Conservation (phyloP, 2,113 vertebrate genomes). For the Piprites chloris region DNA sequence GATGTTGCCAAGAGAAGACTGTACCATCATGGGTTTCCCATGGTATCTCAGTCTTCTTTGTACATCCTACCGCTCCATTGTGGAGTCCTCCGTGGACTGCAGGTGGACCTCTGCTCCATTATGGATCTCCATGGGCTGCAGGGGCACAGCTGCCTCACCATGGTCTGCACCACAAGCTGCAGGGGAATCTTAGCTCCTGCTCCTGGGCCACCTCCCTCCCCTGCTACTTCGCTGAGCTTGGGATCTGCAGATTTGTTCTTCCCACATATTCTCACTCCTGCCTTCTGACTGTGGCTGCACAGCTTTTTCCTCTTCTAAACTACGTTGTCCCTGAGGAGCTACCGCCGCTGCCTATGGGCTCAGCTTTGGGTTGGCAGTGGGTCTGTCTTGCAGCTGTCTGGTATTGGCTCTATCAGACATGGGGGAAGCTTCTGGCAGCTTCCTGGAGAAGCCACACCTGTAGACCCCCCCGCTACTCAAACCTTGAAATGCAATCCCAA, state of each 20-base stretch:
- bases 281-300: neutral
- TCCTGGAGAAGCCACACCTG: neutral
- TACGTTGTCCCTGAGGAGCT: neutral
- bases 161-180: fast-evolving
- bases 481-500: neutral
- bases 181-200: neutral
- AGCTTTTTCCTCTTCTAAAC: neutral
- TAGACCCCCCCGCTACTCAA: neutral
- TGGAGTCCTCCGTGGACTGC: neutral
- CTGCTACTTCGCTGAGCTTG: neutral
- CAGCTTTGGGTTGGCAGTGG: neutral
- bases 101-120: neutral
- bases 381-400: neutral
- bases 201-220: fast-evolving
- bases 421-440: neutral
- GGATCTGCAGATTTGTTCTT: neutral
- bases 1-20: neutral
- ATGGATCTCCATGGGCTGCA: neutral
- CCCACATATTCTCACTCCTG: neutral
- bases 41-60: neutral
- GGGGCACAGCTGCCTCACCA: neutral
- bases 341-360: neutral
- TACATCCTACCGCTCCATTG: neutral
- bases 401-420: neutral
- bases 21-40: neutral